Base-by-base conservation (phyloP, 2,888 invertebrate species). In the Agrilus cyanescens region DNA sequence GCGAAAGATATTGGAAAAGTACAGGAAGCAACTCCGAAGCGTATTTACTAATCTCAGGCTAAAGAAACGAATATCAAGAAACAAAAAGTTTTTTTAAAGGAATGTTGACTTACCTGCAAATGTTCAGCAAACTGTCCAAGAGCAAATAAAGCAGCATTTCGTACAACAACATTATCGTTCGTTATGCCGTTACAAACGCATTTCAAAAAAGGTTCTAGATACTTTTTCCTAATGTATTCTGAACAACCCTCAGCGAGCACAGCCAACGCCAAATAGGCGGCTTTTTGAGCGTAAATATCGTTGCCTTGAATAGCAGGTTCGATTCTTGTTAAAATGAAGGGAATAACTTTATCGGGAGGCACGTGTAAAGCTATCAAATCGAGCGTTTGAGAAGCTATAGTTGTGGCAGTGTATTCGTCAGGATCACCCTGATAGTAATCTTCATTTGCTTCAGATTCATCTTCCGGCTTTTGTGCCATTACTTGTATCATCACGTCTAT, bases 91-190 rank as follows among this genome's bases (percentile, higher is more conserved):
- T 37, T 7, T 2, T 12, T 18, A 15, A 20, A 32, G 14, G 2
- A 34, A 10, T 37, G 1, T 4, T 14, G 15, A 38, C 37, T 46
- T 54, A 74, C 74, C 66, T 81, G 85, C 37, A 87, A 66, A 66
- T 80, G 77, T 61, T 87, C 86, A 0, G 85, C 80, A 63, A 85
- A 86, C 61, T 86, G 85, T 0, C 85, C 86, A 4, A 87, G 67
- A 1, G 85, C 81, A 66, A 83, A 86, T 37, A 87, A 73, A 0
- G 85, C 85, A 1, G 83, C 79, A 61, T 82, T 83, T 38, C 82
- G 71, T 4, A 86, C 84, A 7, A 77, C 67, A 0, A 75, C 68
- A 45, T 73, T 70, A 1, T 70, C 63, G 62, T 83, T 80, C 31
- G 70, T 72, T 37, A 86, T 80, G 14, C 85, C 86, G 43, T 73